Conservation (phyloP, 2,113 vertebrate genomes). For the Phodopus roborovskii region DNA sequence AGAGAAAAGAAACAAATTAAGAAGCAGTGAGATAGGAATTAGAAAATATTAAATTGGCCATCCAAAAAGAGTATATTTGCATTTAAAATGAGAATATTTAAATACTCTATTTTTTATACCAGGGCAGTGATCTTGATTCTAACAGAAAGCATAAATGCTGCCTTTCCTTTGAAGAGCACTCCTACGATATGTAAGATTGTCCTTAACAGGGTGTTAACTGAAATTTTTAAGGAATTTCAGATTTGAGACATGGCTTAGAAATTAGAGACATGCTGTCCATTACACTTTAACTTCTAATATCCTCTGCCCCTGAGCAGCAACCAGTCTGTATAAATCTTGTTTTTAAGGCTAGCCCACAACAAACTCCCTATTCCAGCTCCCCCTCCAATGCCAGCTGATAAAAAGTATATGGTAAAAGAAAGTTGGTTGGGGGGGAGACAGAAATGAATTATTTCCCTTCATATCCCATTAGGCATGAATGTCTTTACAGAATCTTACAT, state of each 20-base stretch:
- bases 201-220: not conserved
- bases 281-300: not conserved
- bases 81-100: not conserved
- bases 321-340: not conserved
- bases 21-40: not conserved
- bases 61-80: not conserved
- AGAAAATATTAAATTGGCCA: not conserved
- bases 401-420: not conserved
- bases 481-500: not conserved
- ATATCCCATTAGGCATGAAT: not conserved
- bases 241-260: not conserved
- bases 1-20: not conserved
- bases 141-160: not conserved
- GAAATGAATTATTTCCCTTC: not conserved
- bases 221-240: not conserved
- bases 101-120: not conserved
- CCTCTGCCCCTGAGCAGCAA: not conserved
- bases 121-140: not conserved
- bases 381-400: not conserved
- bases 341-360: not conserved
- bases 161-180: not conserved
- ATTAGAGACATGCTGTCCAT: not conserved
- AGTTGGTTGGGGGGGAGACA: not conserved
- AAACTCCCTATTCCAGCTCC: not conserved
- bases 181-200: not conserved